Evolutionary conservation across 2,797 vertebrate species (phyloP), one percentile per base, ranked within the genome.

Genomic region (Cercopithecus hamlyni): DNA sequence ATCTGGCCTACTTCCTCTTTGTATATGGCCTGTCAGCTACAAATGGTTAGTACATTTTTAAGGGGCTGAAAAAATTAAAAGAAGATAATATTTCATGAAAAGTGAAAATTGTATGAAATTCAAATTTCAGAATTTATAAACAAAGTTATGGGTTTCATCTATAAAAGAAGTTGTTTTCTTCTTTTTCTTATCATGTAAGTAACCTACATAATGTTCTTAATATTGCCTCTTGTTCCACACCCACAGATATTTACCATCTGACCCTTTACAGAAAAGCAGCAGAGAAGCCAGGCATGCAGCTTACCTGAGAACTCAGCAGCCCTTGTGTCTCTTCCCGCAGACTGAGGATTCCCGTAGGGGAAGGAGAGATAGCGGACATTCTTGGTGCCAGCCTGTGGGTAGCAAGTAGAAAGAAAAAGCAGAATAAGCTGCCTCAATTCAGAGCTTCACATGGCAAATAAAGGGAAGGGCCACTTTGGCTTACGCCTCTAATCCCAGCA

Each of bases 321-420:
- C 20, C 94, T 95, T 43, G 14, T 1, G 43, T 95, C 96, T 84
- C 87, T 93, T 90, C 96, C 91, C 0, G 33, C 26, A 3, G 64
- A 20, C 57, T 85, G 97, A 22, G n/a, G 33, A 5, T 90, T 87
- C 55, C 97, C 86, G 48, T 98, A 98, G 1, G 98, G 99, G 93
- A 99, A 97, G 45, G 99, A 99, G 55, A 99, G 97, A 97, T 99
- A 99, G 33, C 97, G 98, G 27, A 98, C 86, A 10, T 97, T 98
- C 0, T 1, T 96, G 81, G 90, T 61, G 9, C 89, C 96, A 55
- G 83, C 96, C 99, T 99, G 94, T 12, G 9, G 10, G 55, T 5
- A 97, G 83, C 20, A 98, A 98, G n/a, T 57, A 61, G 94, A 97
- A 61, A 27, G 2, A 17, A 58, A 93, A 81, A 92, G 58, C 33